Evolutionary conservation across 2,888 invertebrate species (phyloP).

Genomic region (Hypomecis atomaria): DNA sequence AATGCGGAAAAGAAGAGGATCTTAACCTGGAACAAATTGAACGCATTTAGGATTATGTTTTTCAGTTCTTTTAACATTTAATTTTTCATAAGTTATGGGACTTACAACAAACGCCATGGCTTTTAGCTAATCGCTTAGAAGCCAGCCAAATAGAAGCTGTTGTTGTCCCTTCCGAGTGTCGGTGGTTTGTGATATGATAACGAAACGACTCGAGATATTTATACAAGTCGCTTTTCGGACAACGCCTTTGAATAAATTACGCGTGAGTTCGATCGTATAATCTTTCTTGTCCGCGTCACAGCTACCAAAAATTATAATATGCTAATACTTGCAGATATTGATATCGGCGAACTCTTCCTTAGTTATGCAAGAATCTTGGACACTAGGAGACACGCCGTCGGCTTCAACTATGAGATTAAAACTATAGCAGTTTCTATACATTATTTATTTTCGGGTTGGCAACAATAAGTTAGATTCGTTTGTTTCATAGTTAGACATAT

Average conservation of each 20-base stretch:
- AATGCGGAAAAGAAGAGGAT: slow-evolving; percentile 67
- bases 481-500: no score
- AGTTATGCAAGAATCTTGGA: slow-evolving; percentile 47
- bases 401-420: not conserved
- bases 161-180: slow-evolving; percentile 75
- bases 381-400: slow-evolving; percentile 25
- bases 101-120: slow-evolving; percentile 83
- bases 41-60: slow-evolving; percentile 15
- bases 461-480: no score
- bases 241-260: slow-evolving; percentile 70
- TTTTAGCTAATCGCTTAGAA: slow-evolving; percentile 81
- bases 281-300: slow-evolving; percentile 53
- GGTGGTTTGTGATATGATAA: slow-evolving; percentile 73
- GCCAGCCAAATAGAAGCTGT: slow-evolving; percentile 70
- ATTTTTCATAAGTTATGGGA: slow-evolving; percentile 44
- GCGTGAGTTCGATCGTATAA: slow-evolving; percentile 56
- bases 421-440: not conserved
- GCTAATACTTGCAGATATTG: slow-evolving; percentile 48
- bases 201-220: slow-evolving; percentile 71
- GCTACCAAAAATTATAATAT: slow-evolving; percentile 46
- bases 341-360: slow-evolving; percentile 44
- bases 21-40: slow-evolving; percentile 71
- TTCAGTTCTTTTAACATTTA: slow-evolving; percentile 16
- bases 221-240: slow-evolving; percentile 73
- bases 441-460: not conserved